These are phyloP conservation scores for Melanostoma scalare DNA, from an alignment of 2,888 invertebrate genomes.

Conservation along the genomic window DNA sequence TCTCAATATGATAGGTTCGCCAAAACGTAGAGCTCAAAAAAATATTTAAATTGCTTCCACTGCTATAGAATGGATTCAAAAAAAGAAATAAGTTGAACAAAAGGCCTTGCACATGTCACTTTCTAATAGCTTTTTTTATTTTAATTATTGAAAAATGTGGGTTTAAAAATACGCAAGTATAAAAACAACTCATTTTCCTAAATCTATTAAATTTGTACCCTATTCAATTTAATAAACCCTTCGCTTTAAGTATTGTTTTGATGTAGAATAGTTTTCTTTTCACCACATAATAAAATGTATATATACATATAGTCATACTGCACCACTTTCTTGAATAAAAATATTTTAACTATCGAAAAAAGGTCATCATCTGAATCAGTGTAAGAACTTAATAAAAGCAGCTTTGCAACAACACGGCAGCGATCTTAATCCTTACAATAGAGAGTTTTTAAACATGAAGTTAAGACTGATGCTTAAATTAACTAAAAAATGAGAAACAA, in stretches of 20 bases:
- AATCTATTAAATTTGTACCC: too few species aligned
- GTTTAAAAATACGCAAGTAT: not conserved
- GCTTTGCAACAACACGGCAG: slow-evolving; percentile 74
- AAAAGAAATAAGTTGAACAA: slow-evolving; percentile 16
- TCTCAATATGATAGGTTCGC: slow-evolving; percentile 71
- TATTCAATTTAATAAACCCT: not conserved
- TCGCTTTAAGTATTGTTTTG: slow-evolving; percentile 33
- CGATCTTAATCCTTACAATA: slow-evolving; percentile 19
- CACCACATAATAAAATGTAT: not conserved
- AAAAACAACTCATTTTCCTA: not conserved
- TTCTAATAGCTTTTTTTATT: not conserved
- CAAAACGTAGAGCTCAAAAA: slow-evolving; percentile 54
- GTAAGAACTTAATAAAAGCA: slow-evolving; percentile 56
- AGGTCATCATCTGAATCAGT: slow-evolving; percentile 27
- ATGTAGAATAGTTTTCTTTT: slow-evolving; percentile 49
- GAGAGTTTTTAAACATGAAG: slow-evolving; percentile 5
- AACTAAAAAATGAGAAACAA: slow-evolving; percentile 7
- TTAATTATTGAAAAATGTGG: not conserved
- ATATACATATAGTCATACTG: slow-evolving; percentile 45
- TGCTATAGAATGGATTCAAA: slow-evolving; percentile 15
- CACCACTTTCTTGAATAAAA: slow-evolving; percentile 16
- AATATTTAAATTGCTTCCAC: slow-evolving; percentile 14
- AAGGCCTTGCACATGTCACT: slow-evolving; percentile 22
- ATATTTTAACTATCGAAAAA: slow-evolving; percentile 12
- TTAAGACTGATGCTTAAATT: not conserved